phyloP scores from a whole-genome alignment of 2,888 invertebrate genomes.

The Caenorhabditis uteleia region DNA sequence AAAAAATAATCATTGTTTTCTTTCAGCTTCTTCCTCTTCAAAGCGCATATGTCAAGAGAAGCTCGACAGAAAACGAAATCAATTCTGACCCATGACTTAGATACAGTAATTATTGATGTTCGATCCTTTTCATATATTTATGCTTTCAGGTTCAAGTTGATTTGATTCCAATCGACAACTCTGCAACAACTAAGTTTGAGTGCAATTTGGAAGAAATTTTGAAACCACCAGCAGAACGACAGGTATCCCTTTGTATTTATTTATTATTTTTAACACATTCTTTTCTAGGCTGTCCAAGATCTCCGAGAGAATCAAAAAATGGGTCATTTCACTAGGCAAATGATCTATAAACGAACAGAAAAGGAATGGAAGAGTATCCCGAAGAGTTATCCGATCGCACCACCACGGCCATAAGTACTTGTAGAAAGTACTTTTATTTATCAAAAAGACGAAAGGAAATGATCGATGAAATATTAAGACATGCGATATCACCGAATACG shows the following conservation, averaged over 20 bases:
- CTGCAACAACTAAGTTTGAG: conserved; percentile 23
- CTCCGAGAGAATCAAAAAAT: conserved; percentile 63
- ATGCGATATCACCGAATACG: too few species aligned
- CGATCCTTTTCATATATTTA: neutral
- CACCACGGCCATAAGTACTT: conserved; percentile 45
- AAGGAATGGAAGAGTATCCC: conserved; percentile 65
- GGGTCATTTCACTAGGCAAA: conserved; percentile 64
- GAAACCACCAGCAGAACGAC: conserved; percentile 63
- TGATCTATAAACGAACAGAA: conserved; percentile 65
- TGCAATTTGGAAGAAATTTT: conserved; percentile 65
- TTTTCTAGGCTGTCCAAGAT: conserved; percentile 50
- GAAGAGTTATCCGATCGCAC: conserved; percentile 66
- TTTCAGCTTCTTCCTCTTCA: conserved; percentile 58
- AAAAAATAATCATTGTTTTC: neutral
- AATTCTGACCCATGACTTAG: conserved; percentile 59
- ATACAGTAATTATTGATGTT: conserved; percentile 46
- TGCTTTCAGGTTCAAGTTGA: conserved; percentile 57
- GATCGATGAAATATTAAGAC: too few species aligned
- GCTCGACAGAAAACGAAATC: conserved; percentile 50
- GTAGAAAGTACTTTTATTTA: too few species aligned
- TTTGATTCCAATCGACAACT: conserved; percentile 46
- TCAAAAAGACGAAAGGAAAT: too few species aligned
- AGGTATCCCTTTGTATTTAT: conserved; percentile 35
- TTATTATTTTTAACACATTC: neutral
- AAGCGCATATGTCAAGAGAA: conserved; percentile 56